phyloP scores from a whole-genome alignment of 2,113 vertebrate species.

The Protomyctophum bolini region DNA sequence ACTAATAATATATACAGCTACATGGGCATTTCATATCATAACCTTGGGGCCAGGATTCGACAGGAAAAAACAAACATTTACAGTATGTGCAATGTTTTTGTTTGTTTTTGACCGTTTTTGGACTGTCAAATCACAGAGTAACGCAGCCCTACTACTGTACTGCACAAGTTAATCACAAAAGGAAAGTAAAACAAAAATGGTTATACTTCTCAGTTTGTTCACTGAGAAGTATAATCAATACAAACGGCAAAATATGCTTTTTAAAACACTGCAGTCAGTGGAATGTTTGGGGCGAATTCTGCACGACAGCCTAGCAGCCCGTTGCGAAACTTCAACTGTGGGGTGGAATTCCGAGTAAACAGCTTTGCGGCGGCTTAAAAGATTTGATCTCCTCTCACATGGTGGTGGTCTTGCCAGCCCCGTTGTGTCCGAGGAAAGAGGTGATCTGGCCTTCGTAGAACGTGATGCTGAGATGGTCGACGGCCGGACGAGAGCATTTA shows the following conservation, averaged over 20 bases:
- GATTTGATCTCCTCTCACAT: constrained; percentile 55
- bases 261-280: neutral
- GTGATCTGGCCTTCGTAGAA: constrained; percentile 84
- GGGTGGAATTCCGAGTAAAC: neutral
- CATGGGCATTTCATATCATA: neutral
- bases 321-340: neutral
- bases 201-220: too few relatives aligned
- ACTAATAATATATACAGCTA: too few relatives aligned
- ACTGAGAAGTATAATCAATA: neutral
- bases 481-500: constrained; percentile 74
- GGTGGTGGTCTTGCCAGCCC: constrained; percentile 83
- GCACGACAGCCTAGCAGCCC: neutral
- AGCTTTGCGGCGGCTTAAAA: neutral
- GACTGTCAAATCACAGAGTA: too few relatives aligned
- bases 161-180: too few relatives aligned
- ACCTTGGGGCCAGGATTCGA: neutral
- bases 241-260: neutral
- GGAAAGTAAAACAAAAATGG: too few relatives aligned
- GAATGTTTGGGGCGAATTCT: neutral
- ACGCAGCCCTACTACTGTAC: too few relatives aligned
- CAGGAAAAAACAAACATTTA: neutral
- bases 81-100: too few relatives aligned
- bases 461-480: constrained; percentile 78
- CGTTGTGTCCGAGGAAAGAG: constrained; percentile 83
- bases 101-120: too few relatives aligned